A percentile compares a stretch with the other conserved stretches of the same genome.
These are phyloP conservation scores for Campylomormyrus tamandua DNA, from an alignment of 2,113 vertebrate genomes.

Conservation along the genomic window DNA sequence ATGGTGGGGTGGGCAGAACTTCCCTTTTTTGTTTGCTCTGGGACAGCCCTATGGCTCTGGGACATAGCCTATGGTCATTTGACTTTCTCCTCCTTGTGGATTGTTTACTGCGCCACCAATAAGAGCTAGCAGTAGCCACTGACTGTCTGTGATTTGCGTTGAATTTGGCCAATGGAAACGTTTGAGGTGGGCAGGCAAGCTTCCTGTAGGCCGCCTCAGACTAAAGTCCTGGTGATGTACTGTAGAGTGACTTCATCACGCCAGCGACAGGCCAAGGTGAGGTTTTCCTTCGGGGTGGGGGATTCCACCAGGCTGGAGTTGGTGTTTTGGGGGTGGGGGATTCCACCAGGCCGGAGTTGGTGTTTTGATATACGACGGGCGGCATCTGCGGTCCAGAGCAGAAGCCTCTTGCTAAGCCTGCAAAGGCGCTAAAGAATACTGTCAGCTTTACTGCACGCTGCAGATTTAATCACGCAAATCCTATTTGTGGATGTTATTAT, in stretches of 20 bases:
- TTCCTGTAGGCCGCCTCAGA: background rate
- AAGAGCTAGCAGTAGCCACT: background rate
- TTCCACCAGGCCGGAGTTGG: background rate
- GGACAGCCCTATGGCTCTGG: background rate
- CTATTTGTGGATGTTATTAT: conserved; percentile 33
- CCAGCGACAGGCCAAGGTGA: background rate
- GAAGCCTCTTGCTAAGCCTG: conserved; percentile 25
- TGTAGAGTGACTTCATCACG: background rate
- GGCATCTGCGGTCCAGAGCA: conserved; percentile 19
- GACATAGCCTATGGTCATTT: background rate
- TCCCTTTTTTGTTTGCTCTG: background rate
- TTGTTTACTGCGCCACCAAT: background rate
- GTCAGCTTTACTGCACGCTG: conserved; percentile 27
- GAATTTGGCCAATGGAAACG: background rate
- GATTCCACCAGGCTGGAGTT: background rate
- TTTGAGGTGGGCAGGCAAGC: background rate
- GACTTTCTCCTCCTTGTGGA: background rate
- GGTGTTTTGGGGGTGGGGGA: background rate
- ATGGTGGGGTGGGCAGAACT: background rate
- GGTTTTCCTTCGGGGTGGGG: no score
- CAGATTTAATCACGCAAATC: conserved; percentile 36
- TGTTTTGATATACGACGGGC: background rate
- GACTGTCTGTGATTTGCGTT: background rate
- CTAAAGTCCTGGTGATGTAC: background rate
- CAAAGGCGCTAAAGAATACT: conserved; percentile 16